A percentile compares a stretch with the other conserved stretches of the same genome.
phyloP scores from a whole-genome alignment of 2,888 invertebrate genomes.

The Fragum fragum region DNA sequence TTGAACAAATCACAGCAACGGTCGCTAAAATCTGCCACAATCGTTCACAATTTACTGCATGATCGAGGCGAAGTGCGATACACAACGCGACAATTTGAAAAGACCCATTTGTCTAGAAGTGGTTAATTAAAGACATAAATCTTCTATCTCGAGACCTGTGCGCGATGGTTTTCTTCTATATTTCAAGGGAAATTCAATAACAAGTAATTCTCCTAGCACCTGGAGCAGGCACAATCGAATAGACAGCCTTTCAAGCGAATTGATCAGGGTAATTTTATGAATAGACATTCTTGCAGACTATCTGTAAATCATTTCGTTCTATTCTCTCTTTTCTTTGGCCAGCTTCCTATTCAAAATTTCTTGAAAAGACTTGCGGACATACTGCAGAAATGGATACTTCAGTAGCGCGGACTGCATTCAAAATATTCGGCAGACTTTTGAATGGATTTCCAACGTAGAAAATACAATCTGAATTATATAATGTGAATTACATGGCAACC shows the following conservation, averaged over 20 bases:
- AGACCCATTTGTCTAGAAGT: conserved; percentile 63
- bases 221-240: conserved; percentile 23
- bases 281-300: conserved; percentile 25
- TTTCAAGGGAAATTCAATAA: conserved; percentile 46
- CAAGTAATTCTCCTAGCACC: conserved; percentile 29
- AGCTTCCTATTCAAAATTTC: conserved; percentile 16
- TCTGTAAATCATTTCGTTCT: conserved; percentile 36
- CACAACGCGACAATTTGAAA: conserved; percentile 55
- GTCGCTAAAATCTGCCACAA: conserved; percentile 46
- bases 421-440: too few species aligned
- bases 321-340: not conserved
- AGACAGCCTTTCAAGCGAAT: conserved; percentile 32
- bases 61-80: conserved; percentile 55
- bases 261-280: conserved; percentile 31
- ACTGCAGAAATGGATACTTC: not conserved
- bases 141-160: conserved; percentile 42
- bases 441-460: too few species aligned
- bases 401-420: not conserved
- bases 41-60: conserved; percentile 62
- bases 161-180: conserved; percentile 32
- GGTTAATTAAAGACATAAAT: conserved; percentile 71
- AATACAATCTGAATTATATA: too few species aligned
- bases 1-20: conserved; percentile 9
- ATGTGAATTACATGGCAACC: too few species aligned
- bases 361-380: not conserved